Base-by-base conservation (phyloP, 2,888 invertebrate genomes). In the Eupithecia vulgata region DNA sequence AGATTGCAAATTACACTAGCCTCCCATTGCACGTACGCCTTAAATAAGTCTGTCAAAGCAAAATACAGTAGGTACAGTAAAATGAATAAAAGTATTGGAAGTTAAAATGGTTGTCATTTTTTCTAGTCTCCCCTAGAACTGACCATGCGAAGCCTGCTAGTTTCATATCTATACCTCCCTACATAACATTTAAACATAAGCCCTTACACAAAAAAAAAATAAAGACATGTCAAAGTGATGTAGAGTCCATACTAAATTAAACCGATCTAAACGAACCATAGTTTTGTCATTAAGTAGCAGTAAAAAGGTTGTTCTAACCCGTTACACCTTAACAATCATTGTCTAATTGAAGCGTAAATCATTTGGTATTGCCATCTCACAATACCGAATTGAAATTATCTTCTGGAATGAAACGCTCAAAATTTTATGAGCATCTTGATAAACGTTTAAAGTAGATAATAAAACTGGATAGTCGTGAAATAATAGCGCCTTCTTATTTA, bases 401-500 rank as follows among this genome's bases (percentile, higher is more conserved):
- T 70, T 67, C 59, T 70, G 71, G 69, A 76, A 75, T 70, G 72
- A 76, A 72, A 76, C 65, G 73, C 67, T 72, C 68, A 75, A 59
- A 71, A 69, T 57, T 78, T 77, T 75, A 75, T 67, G 75, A 75
- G 69, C 48, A 70, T 70, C 70, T 76, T 74, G 75, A 77, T 75
- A 75, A 78, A 75, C 74, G 69, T 69, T 77, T 75, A 66, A 76
- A 74, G 72, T 77, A 71, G 68, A 74, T 71, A 74, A 71, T 75
- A 75, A 72, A 76, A 75, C 67, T 70, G 69, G 66, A 69, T 72
- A 75, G 72, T 73, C 72, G 70, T 70, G 70, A 70, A 72, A 70
- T 75, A 71, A 71, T 67, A 71, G 71, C 68, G 72, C 68, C 68
- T 72, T 69, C 40, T 67, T 74, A 72, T 76, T 74, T 71, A 74